Evolutionary conservation across 2,797 vertebrate species (phyloP), one percentile per base, ranked within the genome.

Genomic region (Urocyon cinereoargenteus): DNA sequence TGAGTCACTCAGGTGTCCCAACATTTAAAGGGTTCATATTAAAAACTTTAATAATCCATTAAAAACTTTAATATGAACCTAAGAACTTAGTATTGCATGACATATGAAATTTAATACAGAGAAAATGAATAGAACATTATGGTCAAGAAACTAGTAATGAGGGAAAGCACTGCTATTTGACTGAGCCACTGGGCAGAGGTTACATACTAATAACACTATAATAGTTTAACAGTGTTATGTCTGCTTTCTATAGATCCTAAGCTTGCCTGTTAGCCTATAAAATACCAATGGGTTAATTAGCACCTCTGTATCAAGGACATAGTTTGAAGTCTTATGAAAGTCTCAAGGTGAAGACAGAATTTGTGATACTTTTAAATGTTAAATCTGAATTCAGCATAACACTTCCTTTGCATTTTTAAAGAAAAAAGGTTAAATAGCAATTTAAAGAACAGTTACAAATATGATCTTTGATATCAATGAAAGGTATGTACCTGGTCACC

Each of bases 271-370:
- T 55, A 68, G 55, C 22, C 36, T 95, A 28, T 77, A 91, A 57
- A 88, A 95, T 91, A 86, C 86, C 59, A 84, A 4, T 91, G 57
- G 78, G 61, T 86, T 96, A 94, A 90, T 96, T 91, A 93, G 70
- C 59, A 93, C 49, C 73, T 97, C 4, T 81, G 1, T 77, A 72
- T 97, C 53, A 84, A 94, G 88, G 68, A 53, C 86, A 87, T 49
- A 28, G 21, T 75, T 66, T 64, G 26, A 92, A 26, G 40, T 93
- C 81, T 93, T 83, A 61, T 34, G 82, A 95, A 93, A 91, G 9
- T 73, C 75, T 97, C 73, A 89, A 84, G 55, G 62, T 40, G 10
- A 45, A 89, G 97, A 92, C 24, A 61, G n/a, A 11, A 61, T 9
- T 70, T 84, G 36, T 95, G 78, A 84, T 75, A 70, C 73, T 93